Percentiles rank a stretch among this genome's conserved stretches.
These are phyloP conservation scores for Heliconius eleuchia DNA, from an alignment of 1,140 invertebrate species.

Conservation along the genomic window DNA sequence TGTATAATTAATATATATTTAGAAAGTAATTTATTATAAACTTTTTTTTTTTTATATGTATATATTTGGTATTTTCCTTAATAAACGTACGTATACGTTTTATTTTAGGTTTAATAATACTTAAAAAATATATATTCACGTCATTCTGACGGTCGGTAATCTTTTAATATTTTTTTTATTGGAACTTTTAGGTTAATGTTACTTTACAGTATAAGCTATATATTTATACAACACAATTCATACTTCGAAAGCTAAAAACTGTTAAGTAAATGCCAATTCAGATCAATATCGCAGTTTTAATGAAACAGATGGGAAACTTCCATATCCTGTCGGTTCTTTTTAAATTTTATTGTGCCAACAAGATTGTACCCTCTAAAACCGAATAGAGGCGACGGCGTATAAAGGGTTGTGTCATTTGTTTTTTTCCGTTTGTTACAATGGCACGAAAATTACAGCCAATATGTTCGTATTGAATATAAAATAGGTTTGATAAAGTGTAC, in stretches of 20 bases:
- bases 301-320: conserved; percentile 74
- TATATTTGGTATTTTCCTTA: too few relatives aligned
- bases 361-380: conserved; percentile 64
- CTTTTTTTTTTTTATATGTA: too few relatives aligned
- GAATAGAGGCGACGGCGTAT: conserved; percentile 71
- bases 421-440: conserved; percentile 60
- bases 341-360: conserved; percentile 49
- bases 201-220: too few relatives aligned
- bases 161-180: too few relatives aligned
- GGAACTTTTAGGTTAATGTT: too few relatives aligned
- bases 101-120: too few relatives aligned
- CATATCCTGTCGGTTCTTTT: conserved; percentile 71
- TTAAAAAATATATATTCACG: too few relatives aligned
- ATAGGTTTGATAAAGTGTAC: neutral
- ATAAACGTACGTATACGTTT: too few relatives aligned
- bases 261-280: conserved; percentile 21
- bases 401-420: conserved; percentile 75
- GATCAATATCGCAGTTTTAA: conserved; percentile 76
- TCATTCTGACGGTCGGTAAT: too few relatives aligned
- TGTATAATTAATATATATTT: too few relatives aligned
- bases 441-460: conserved; percentile 50
- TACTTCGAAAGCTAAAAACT: neutral
- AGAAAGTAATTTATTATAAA: too few relatives aligned
- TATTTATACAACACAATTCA: too few relatives aligned
- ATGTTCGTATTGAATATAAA: conserved; percentile 28